Conservation (phyloP, 92 coral and sea anemone genomes). For the Umimayanthus kanabou region DNA sequence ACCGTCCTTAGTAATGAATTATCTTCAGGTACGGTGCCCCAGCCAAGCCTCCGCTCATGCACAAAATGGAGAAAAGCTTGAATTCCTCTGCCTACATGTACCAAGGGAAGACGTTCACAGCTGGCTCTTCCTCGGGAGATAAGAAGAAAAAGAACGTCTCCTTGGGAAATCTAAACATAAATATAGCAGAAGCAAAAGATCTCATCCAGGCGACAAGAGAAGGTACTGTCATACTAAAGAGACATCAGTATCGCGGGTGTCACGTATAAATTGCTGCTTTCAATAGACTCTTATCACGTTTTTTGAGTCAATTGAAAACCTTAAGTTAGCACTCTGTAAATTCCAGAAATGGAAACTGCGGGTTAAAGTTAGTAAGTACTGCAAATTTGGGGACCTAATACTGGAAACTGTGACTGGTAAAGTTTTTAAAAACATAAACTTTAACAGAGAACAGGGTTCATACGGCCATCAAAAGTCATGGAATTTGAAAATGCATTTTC, state of each 20-base stretch:
- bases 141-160: constrained; percentile 86
- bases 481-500: too few species aligned
- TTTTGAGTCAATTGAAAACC: too few species aligned
- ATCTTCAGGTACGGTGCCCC: constrained; percentile 79
- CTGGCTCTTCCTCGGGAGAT: constrained; percentile 52
- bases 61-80: constrained; percentile 77
- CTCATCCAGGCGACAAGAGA: constrained; percentile 17
- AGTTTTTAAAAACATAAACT: too few species aligned
- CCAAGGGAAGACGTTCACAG: constrained; percentile 73
- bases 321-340: too few species aligned
- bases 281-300: too few species aligned
- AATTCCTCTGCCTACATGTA: constrained; percentile 81
- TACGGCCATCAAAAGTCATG: too few species aligned
- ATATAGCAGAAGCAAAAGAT: constrained; percentile 47
- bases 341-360: too few species aligned
- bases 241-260: too few species aligned
- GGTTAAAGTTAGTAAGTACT: too few species aligned
- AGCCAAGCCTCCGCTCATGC: constrained; percentile 62
- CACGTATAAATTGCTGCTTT: neutral
- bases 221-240: neutral
- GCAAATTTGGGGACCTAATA: too few species aligned
- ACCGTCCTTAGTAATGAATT: neutral
- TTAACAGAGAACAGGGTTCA: too few species aligned
- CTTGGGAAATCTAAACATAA: constrained; percentile 58
- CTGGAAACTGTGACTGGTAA: too few species aligned